Evolutionary conservation across 1,140 invertebrate genomes (phyloP).

Genomic region (Anthonomus grandis): DNA sequence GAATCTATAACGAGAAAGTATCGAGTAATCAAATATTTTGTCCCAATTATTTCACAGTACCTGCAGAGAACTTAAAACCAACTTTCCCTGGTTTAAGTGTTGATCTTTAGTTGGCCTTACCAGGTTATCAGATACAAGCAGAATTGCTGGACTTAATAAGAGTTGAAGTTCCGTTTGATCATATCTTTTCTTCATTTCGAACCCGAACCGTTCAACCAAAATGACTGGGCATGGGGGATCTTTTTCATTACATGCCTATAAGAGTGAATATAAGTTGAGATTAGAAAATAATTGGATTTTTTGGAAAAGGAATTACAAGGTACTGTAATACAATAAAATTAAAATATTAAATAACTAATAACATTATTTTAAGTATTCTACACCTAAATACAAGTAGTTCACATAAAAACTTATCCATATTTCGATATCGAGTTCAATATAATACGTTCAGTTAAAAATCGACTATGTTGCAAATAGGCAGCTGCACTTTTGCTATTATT

Average conservation of each 20-base stretch:
- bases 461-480: no score
- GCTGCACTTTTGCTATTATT: no score
- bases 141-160: slow-evolving; percentile 82
- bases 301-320: no score
- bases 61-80: slow-evolving; percentile 86
- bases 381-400: no score
- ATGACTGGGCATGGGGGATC: slow-evolving; percentile 89
- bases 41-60: slow-evolving; percentile 46
- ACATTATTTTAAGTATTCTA: no score
- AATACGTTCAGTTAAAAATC: no score
- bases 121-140: slow-evolving; percentile 73
- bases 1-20: slow-evolving; percentile 10
- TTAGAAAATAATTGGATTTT: no score
- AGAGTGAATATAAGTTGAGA: no score
- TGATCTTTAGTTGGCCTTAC: slow-evolving; percentile 63
- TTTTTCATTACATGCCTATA: slow-evolving; percentile 57
- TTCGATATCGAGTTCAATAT: no score
- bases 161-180: slow-evolving; percentile 89
- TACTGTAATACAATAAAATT: no score
- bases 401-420: no score
- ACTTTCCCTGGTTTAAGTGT: slow-evolving; percentile 83
- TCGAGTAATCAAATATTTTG: not conserved
- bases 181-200: slow-evolving; percentile 95
- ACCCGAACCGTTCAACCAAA: slow-evolving; percentile 85
- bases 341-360: no score